Evolutionary conservation across 2,797 vertebrate genomes (phyloP).

Genomic region (Pangasius macronema): DNA sequence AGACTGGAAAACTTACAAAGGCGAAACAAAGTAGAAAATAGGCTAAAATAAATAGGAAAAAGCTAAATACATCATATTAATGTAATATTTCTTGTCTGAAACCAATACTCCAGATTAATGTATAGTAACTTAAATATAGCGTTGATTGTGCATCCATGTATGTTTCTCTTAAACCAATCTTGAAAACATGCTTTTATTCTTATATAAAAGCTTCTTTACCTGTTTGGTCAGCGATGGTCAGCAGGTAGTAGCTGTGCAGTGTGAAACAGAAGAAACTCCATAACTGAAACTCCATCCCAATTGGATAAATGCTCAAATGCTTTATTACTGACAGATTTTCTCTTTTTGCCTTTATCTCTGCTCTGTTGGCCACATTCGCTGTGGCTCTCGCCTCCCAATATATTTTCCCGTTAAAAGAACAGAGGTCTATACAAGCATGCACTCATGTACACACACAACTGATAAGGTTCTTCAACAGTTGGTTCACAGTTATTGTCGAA

Average conservation of each 20-base stretch:
- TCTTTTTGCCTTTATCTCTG: neutral
- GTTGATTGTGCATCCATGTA: neutral
- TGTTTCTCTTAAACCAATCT: neutral
- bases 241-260: slow-evolving; percentile 22
- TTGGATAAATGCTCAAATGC: slow-evolving; percentile 1
- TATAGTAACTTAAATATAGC: neutral
- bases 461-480: neutral
- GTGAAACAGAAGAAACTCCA: slow-evolving; percentile 38
- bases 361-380: neutral
- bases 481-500: neutral
- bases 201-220: slow-evolving; percentile 22
- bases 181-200: neutral
- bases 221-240: neutral
- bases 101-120: too few relatives aligned
- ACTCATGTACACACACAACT: slow-evolving; percentile 10
- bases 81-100: neutral
- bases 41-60: too few relatives aligned
- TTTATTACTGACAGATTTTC: neutral
- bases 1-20: slow-evolving; percentile 73
- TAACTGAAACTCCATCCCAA: slow-evolving; percentile 38
- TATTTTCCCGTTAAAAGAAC: neutral
- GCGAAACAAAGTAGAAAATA: neutral
- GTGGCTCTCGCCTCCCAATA: too few relatives aligned
- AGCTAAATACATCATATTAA: neutral
- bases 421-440: neutral